Evolutionary conservation across 2,797 vertebrate species (phyloP).

Genomic region (Coregonus ussuriensis): DNA sequence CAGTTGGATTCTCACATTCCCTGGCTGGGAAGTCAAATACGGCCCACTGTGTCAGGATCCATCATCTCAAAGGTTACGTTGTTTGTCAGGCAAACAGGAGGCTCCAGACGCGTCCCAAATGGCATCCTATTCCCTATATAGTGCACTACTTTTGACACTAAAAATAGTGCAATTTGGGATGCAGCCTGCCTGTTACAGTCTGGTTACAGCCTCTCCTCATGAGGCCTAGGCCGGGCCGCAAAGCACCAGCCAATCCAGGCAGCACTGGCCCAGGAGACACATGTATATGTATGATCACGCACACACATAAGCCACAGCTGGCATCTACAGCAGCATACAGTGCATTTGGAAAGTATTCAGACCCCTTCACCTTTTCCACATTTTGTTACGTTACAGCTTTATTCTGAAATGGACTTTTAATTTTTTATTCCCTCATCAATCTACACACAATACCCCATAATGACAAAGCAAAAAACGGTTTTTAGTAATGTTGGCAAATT

Average conservation of each 20-base stretch:
- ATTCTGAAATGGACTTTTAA: too few relatives aligned
- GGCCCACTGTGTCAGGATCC: slow-evolving; percentile 41
- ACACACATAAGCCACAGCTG: slow-evolving; percentile 7
- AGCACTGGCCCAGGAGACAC: slow-evolving; percentile 50
- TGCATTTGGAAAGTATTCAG: too few relatives aligned
- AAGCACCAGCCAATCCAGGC: slow-evolving; percentile 69
- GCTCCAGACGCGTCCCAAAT: neutral
- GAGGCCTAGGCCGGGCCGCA: slow-evolving; percentile 37
- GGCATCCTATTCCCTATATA: neutral
- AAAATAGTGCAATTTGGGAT: neutral
- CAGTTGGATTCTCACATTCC: slow-evolving; percentile 57
- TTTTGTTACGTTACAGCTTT: too few relatives aligned
- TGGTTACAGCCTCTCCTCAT: slow-evolving; percentile 27
- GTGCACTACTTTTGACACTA: neutral
- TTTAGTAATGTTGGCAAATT: too few relatives aligned
- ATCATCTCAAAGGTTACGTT: slow-evolving; percentile 65
- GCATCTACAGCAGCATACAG: slow-evolving; percentile 51
- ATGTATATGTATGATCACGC: neutral
- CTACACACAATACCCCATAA: too few relatives aligned
- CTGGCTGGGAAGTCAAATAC: slow-evolving; percentile 35
- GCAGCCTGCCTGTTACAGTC: neutral
- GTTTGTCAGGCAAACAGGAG: slow-evolving; percentile 62
- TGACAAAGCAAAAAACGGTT: too few relatives aligned
- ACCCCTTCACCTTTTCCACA: too few relatives aligned
- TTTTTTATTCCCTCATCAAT: too few relatives aligned